Evolutionary conservation across 2,888 invertebrate genomes (phyloP), one percentile per base, ranked within the genome.

Genomic region (Entomobrya multifasciata): DNA sequence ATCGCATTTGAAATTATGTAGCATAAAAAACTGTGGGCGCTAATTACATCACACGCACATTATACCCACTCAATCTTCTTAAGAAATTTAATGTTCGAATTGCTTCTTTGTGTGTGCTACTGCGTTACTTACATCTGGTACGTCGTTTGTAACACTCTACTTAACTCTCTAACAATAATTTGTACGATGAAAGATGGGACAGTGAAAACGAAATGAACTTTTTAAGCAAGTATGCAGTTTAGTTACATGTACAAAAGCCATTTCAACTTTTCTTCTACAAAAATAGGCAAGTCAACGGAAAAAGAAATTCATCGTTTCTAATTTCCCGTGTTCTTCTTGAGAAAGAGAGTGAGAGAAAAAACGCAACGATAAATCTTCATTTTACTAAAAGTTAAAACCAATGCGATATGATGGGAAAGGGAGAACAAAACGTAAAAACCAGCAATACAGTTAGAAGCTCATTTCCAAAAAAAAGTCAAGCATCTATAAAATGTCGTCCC

Each of bases 291-390:
- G 20, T 15, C 36, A 55, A 17, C 17, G 30, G 60, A 60, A 44
- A 49, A 8, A 30, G 27, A 62, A 67, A 67, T 67, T 67, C 67
- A 67, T 67, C 67, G 41, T 67, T 67, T 44, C 67, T 67, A 67
- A 67, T 67, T 67, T 67, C 67, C 67, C 20, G 67, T 44, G 67
- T 44, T 15, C 20, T 44, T 44, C 41, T 44, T 22, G 44, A 20
- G 20, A 44, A 76, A 74, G 76, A 65, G 36, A 36, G 36, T n/a
- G n/a, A n/a, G n/a, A n/a, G 36, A 36, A 36, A 36, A 36, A 36
- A 8, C 8, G 36, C 8, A 36, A 30, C 55, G 22, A 84, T 84
- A 84, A 84, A 84, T 84, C 77, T 84, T 84, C 77, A 84, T 84
- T 84, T 74, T 30, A 52, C 52, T 15, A n/a, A 13, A 62, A 11